A percentile compares a stretch with the other conserved stretches of the same genome.
Evolutionary conservation across 2,797 vertebrate genomes (phyloP).

Genomic region (Pogoniulus pusillus): DNA sequence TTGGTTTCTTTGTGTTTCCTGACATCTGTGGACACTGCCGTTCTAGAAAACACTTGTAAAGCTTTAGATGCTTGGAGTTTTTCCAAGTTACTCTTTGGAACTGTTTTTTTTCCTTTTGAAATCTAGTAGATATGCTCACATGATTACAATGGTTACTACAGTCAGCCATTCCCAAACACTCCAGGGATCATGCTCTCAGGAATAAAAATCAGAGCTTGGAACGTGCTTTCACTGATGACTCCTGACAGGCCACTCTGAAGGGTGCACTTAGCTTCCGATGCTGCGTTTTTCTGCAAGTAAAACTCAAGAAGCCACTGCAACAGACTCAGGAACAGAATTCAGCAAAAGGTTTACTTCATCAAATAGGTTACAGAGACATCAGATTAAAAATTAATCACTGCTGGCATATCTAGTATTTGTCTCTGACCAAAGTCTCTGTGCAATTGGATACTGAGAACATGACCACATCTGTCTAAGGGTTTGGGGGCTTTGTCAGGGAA

Average conservation of each 20-base stretch:
- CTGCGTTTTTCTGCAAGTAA: background rate
- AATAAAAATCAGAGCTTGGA: background rate
- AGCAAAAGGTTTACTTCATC: background rate
- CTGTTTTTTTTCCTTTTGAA: no score
- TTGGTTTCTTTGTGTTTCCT: background rate
- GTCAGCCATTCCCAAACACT: background rate
- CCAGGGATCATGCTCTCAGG: background rate
- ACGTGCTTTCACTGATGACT: background rate
- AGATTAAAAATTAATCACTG: conserved; percentile 55
- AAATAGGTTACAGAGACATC: background rate
- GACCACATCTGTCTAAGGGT: background rate
- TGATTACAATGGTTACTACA: background rate
- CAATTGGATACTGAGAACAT: background rate
- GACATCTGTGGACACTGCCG: background rate
- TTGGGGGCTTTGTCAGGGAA: fast-evolving
- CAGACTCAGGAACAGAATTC: background rate
- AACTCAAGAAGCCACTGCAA: background rate
- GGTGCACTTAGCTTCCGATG: background rate
- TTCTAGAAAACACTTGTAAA: background rate
- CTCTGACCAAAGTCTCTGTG: background rate
- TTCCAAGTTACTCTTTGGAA: background rate
- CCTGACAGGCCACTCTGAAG: background rate
- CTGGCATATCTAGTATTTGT: background rate
- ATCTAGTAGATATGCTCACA: fast-evolving
- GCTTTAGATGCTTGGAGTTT: background rate